Conservation (phyloP, 2,797 vertebrate species). For the Malurus splendens region DNA sequence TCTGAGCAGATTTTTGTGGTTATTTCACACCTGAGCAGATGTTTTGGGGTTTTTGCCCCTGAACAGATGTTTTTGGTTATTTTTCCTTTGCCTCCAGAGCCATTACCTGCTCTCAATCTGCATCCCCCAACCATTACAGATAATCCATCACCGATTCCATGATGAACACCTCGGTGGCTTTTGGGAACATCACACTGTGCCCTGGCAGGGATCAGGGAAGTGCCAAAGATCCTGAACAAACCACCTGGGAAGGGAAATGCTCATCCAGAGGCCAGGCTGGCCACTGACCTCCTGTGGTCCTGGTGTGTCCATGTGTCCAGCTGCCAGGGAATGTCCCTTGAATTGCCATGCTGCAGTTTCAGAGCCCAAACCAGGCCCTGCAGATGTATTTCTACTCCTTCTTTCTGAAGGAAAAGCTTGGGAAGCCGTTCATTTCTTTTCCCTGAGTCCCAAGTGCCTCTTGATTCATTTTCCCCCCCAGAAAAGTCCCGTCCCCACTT, state of each 20-base stretch:
- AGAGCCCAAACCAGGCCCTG: not conserved
- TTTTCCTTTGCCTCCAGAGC: not conserved
- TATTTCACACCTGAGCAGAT: not conserved
- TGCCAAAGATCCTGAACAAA: not conserved
- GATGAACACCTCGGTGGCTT: not conserved
- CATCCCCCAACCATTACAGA: not conserved
- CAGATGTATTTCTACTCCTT: not conserved
- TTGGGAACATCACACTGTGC: not conserved
- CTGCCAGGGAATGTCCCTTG: not conserved
- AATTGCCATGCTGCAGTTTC: not conserved
- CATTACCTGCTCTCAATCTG: not conserved
- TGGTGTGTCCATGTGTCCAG: not conserved
- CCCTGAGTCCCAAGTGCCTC: not conserved
- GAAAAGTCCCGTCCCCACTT: not conserved
- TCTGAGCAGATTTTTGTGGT: not conserved
- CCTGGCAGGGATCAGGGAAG: not conserved
- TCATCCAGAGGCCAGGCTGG: not conserved
- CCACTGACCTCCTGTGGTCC: not conserved
- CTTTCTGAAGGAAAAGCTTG: not conserved
- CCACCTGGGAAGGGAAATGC: not conserved
- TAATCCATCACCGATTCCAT: not conserved
- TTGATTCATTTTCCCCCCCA: fast-evolving
- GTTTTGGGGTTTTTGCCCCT: not conserved
- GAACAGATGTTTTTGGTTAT: not conserved
- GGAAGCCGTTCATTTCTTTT: not conserved